A percentile compares a stretch with the other conserved stretches of the same genome.
These are phyloP conservation scores for Psophia crepitans DNA, from an alignment of 2,113 vertebrate genomes.

Conservation along the genomic window DNA sequence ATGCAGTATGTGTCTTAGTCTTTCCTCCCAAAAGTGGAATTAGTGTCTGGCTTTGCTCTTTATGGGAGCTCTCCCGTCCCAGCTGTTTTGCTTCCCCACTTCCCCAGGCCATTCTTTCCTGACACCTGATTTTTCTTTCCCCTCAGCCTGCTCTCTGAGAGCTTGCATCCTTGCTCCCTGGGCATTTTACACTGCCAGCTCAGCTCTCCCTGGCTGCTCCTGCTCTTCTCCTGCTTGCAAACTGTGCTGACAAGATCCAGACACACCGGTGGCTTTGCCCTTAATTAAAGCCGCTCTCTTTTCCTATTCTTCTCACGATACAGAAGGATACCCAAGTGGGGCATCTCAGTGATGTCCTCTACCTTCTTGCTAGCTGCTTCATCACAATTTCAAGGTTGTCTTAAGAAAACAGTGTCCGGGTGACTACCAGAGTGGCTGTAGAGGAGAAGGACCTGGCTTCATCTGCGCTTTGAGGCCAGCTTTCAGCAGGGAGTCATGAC, in stretches of 20 bases:
- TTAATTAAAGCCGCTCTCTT: neutral
- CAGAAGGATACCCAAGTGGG: neutral
- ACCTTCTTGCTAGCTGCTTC: neutral
- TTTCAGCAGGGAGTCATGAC: neutral
- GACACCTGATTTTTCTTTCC: slow-evolving; percentile 50
- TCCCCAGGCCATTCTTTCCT: slow-evolving; percentile 20
- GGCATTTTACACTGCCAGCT: neutral
- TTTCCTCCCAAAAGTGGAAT: slow-evolving; percentile 52
- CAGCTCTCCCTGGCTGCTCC: neutral
- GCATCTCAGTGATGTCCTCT: neutral
- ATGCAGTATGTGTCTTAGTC: slow-evolving; percentile 32
- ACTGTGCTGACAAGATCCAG: neutral
- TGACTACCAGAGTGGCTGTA: neutral
- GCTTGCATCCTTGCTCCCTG: neutral
- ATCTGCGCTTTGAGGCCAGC: neutral
- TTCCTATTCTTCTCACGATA: neutral
- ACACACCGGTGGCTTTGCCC: neutral
- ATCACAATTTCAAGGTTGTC: neutral
- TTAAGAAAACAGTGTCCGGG: neutral
- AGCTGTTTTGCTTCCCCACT: slow-evolving; percentile 19
- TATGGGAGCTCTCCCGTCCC: slow-evolving; percentile 20
- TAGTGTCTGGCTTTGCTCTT: slow-evolving; percentile 46
- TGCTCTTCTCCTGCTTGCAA: neutral
- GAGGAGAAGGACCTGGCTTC: neutral
- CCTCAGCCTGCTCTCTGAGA: neutral